Evolutionary conservation across 2,888 invertebrate species (phyloP).

Genomic region (Drosophila subquinaria): DNA sequence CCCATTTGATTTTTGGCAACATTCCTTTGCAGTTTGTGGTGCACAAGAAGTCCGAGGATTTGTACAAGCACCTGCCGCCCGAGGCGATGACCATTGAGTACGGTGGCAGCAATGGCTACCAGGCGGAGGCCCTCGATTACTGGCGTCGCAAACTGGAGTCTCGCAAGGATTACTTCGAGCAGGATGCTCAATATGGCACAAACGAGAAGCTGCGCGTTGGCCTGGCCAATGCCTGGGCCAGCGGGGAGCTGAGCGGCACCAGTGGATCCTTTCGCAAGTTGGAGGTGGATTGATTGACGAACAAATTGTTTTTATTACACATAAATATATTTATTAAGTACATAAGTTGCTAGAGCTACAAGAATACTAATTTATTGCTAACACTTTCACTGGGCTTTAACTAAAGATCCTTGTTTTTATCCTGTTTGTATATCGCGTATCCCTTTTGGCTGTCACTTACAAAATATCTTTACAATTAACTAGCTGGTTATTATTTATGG

Average conservation of each 20-base stretch:
- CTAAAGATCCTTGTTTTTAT: conserved; percentile 18
- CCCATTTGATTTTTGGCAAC: neutral
- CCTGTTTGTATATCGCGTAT: conserved; percentile 75
- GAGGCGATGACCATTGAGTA: conserved; percentile 80
- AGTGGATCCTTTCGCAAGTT: conserved; percentile 80
- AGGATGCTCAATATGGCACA: conserved; percentile 69
- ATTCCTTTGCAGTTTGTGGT: conserved; percentile 66
- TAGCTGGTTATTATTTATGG: conserved; percentile 18
- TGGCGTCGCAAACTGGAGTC: conserved; percentile 64
- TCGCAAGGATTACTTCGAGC: conserved; percentile 70
- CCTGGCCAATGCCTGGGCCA: conserved; percentile 56
- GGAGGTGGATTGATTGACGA: conserved; percentile 65
- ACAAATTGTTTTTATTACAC: neutral
- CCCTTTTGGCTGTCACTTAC: conserved; percentile 59
- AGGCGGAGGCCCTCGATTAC: conserved; percentile 73
- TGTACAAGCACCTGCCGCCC: conserved; percentile 73
- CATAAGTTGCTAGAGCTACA: conserved; percentile 46
- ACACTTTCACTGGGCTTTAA: conserved; percentile 54
- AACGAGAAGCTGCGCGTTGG: conserved; percentile 77
- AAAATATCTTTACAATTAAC: conserved; percentile 65
- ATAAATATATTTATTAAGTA: conserved; percentile 46
- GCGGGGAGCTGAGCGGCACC: conserved; percentile 70
- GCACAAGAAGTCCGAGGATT: conserved; percentile 80
- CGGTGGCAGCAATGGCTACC: conserved; percentile 79
- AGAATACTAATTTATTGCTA: conserved; percentile 58